These are phyloP conservation scores for Condylura cristata DNA, from an alignment of 2,113 vertebrate genomes.

Conservation along the genomic window DNA sequence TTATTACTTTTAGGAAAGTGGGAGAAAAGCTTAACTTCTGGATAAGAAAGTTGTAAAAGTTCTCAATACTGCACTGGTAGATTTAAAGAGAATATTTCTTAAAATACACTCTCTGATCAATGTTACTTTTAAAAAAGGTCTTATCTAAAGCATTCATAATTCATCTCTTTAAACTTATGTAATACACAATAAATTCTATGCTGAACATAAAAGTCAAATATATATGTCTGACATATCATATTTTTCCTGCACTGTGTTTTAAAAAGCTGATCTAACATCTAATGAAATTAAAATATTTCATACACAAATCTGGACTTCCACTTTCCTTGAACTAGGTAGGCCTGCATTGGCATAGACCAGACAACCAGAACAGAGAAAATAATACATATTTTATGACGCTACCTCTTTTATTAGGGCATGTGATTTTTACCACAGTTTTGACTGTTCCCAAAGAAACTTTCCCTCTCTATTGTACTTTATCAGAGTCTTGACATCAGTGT, in stretches of 20 bases:
- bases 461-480: background rate
- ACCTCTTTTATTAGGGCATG: background rate
- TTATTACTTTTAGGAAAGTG: background rate
- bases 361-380: background rate
- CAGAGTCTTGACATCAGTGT: background rate
- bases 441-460: background rate
- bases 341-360: too few species aligned
- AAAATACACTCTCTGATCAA: background rate
- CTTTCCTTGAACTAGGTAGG: background rate
- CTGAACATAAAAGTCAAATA: background rate
- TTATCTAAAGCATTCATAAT: background rate
- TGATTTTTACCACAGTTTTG: background rate
- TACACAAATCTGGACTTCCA: background rate
- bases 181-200: background rate
- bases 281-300: background rate
- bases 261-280: background rate
- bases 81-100: background rate
- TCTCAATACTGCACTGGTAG: background rate
- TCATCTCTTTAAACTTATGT: background rate
- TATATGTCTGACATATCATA: background rate
- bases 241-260: background rate
- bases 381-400: too few species aligned
- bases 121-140: background rate
- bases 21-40: background rate
- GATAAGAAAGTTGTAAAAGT: background rate